Percentiles rank a stretch among this genome's conserved stretches.
phyloP scores from a whole-genome alignment of 1,140 invertebrate species.

The Proales similis region DNA sequence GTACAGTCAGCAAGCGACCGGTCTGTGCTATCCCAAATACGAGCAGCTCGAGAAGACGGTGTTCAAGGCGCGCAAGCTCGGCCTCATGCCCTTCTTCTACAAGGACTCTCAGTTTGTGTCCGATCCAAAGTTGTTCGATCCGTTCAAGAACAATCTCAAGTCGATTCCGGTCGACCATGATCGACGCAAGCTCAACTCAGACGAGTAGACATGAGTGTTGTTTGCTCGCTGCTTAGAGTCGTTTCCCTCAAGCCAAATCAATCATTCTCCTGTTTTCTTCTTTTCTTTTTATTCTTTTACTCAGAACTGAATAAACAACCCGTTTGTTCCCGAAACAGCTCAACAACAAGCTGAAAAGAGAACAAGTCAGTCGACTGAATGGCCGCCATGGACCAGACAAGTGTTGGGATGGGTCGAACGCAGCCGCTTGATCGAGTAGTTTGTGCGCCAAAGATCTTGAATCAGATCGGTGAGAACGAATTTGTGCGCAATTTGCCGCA shows the following conservation, averaged over 20 bases:
- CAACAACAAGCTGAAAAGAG: no score
- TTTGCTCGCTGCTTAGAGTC: no score
- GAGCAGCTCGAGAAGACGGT: conserved; percentile 31
- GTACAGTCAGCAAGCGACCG: conserved; percentile 27
- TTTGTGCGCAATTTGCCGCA: conserved; percentile 1
- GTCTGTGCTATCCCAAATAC: conserved; percentile 29
- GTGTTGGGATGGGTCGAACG: neutral
- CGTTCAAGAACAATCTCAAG: conserved; percentile 36
- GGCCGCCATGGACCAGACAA: conserved; percentile 14
- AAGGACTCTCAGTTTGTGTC: conserved; percentile 18
- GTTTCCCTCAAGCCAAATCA: no score
- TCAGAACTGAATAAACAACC: no score
- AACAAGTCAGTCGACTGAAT: neutral
- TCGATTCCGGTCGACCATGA: conserved; percentile 17
- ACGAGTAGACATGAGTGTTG: no score
- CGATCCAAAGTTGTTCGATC: conserved; percentile 37
- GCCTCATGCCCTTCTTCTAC: conserved; percentile 30
- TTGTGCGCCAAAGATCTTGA: neutral
- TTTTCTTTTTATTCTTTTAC: no score
- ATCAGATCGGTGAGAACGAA: conserved; percentile 1
- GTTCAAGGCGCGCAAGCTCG: conserved; percentile 4
- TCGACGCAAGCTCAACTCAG: conserved; percentile 20
- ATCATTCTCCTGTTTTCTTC: no score
- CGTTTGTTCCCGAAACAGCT: no score
- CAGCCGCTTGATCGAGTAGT: neutral